Evolutionary conservation across 2,797 vertebrate species (phyloP), one percentile per base, ranked within the genome.

Genomic region (Artibeus jamaicensis): DNA sequence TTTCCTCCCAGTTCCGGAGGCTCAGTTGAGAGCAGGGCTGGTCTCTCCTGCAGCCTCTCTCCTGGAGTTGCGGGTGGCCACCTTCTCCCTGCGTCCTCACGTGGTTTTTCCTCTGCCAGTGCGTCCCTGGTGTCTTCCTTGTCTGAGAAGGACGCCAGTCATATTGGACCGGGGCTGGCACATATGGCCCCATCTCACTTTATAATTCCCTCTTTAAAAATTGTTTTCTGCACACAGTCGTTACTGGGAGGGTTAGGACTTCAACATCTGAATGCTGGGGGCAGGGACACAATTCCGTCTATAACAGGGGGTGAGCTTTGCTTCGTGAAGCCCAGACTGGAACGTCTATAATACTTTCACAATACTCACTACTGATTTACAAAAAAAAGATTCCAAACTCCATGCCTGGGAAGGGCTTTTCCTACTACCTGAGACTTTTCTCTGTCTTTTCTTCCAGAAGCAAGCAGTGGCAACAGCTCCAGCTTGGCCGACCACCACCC

Each of bases 381-480:
- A 82, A 70, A 87, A 42, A 57, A 57, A 74, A 62, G 2, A 34
- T 57, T 73, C 19, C 71, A 39, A 42, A 65, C 19, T 6, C 67
- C 2, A 1, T 15, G 19, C 12, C 48, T 46, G 15, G 48, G 46
- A 53, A 81, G 42, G 12, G 34, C 21, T 46, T 42, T 50, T 79
- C 59, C 77, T 46, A 29, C 32, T 37, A 12, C 65, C 81, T 77
- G 50, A 84, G 42, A 81, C 42, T 68, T 67, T 87, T 34, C 96
- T 26, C 32, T 82, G 8, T 97, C 84, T 96, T 98, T 96, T 84
- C 91, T 91, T 93, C 65, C 96, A 98, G 98, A 97, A 97, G 82
- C 73, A 86, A 97, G 91, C 78, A 68, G 73, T 10, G 68, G 59
- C 0, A 0, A 42, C 83, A 93, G 96, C 86, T 97, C 97, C 15